phyloP scores from a whole-genome alignment of 2,888 invertebrate genomes.

The Meiosimyza platycephala region DNA sequence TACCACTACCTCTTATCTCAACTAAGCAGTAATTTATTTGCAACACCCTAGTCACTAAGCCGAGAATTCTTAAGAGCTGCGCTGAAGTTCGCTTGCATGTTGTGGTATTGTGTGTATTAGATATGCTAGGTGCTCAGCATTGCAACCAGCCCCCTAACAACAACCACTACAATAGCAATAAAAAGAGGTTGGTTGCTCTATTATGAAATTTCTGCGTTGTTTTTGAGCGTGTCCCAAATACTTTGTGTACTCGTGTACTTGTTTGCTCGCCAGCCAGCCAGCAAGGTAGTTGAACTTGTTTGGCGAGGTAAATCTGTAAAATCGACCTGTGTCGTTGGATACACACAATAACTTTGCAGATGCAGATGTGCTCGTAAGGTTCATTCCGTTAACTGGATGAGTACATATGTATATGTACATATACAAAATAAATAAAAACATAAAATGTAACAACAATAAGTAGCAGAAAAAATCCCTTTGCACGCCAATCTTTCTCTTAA shows the following conservation, averaged over 20 bases:
- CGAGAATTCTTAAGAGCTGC: not conserved
- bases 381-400: not conserved
- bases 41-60: no score
- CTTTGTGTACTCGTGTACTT: slow-evolving; percentile 14
- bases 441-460: no score
- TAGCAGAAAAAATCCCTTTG: no score
- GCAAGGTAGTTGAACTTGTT: slow-evolving; percentile 42
- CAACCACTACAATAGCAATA: slow-evolving; percentile 9
- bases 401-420: not conserved
- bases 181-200: slow-evolving; percentile 30
- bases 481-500: no score
- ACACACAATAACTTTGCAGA: not conserved
- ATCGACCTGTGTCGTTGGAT: not conserved
- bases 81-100: not conserved
- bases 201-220: slow-evolving; percentile 27
- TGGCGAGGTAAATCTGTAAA: not conserved
- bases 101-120: not conserved
- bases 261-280: not conserved
- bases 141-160: slow-evolving; percentile 16
- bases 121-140: slow-evolving; percentile 27
- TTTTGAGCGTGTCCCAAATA: slow-evolving; percentile 38
- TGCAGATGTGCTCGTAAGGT: not conserved
- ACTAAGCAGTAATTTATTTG: no score
- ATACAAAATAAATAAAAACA: no score
- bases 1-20: no score